Percentiles rank a stretch among this genome's conserved stretches.
phyloP scores from a whole-genome alignment of 64 coral and sea anemone genomes.

The Montipora efflorescens region DNA sequence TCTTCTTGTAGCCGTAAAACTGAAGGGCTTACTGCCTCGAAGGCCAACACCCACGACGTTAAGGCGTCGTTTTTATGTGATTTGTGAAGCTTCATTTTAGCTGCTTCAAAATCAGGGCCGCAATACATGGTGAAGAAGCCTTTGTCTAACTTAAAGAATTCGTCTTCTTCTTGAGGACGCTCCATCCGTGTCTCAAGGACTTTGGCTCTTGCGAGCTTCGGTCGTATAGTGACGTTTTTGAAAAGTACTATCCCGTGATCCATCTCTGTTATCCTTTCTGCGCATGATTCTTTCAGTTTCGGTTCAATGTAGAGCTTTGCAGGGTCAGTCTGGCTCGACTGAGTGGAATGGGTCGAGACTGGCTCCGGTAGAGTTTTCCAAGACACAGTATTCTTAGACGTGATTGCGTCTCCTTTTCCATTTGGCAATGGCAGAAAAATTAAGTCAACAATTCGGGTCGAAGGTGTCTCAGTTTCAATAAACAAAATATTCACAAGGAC shows the following conservation, averaged over 20 bases:
- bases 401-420: too few species aligned
- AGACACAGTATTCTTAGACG: too few species aligned
- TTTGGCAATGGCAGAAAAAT: too few species aligned
- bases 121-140: conserved; percentile 55
- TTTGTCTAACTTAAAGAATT: background rate
- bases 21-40: conserved; percentile 7
- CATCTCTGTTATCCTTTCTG: background rate
- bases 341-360: too few species aligned
- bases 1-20: background rate
- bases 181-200: background rate
- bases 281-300: background rate
- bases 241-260: background rate
- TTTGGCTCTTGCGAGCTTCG: conserved; percentile 7
- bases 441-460: too few species aligned
- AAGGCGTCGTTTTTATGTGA: background rate
- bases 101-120: conserved; percentile 5
- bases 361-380: too few species aligned
- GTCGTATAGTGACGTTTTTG: conserved; percentile 3
- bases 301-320: background rate
- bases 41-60: background rate
- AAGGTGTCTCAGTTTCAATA: too few species aligned
- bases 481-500: too few species aligned
- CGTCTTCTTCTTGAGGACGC: conserved; percentile 12
- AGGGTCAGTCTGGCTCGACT: too few species aligned
- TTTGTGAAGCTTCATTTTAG: background rate